These are phyloP conservation scores for Darevskia nairensis DNA, from an alignment of 2,797 vertebrate species.

Conservation along the genomic window DNA sequence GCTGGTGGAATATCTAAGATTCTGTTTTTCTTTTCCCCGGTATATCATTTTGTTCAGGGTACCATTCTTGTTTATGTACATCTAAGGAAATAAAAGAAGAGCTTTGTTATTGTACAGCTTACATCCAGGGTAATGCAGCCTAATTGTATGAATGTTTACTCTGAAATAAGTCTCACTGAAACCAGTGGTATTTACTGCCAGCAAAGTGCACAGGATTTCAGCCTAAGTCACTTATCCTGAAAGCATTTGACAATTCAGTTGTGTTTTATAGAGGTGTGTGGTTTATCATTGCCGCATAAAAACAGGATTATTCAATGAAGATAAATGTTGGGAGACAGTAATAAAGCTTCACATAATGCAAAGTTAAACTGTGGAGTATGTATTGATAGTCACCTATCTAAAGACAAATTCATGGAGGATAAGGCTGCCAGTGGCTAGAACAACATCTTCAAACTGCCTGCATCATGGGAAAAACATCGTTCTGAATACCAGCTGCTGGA, in stretches of 20 bases:
- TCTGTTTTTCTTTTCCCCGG: too few relatives aligned
- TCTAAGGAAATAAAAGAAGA: background rate
- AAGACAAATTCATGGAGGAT: too few relatives aligned
- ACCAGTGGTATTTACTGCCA: background rate
- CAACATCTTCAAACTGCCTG: too few relatives aligned
- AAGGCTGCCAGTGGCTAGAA: too few relatives aligned
- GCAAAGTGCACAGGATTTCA: background rate
- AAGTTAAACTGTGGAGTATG: too few relatives aligned
- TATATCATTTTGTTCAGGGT: too few relatives aligned
- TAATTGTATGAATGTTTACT: background rate
- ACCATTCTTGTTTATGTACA: background rate
- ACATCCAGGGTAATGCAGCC: background rate
- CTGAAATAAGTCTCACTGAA: background rate
- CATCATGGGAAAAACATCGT: too few relatives aligned
- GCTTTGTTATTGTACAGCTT: background rate
- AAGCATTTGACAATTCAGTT: background rate
- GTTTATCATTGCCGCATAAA: background rate
- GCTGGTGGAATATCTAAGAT: background rate
- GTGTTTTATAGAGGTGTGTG: background rate
- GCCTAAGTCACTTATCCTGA: background rate
- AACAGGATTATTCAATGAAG: background rate
- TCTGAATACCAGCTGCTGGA: too few relatives aligned
- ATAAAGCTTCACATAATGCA: too few relatives aligned
- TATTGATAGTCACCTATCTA: too few relatives aligned
- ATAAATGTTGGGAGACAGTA: background rate